Conservation (phyloP, 2,797 vertebrate genomes). For the Meda fulgida region DNA sequence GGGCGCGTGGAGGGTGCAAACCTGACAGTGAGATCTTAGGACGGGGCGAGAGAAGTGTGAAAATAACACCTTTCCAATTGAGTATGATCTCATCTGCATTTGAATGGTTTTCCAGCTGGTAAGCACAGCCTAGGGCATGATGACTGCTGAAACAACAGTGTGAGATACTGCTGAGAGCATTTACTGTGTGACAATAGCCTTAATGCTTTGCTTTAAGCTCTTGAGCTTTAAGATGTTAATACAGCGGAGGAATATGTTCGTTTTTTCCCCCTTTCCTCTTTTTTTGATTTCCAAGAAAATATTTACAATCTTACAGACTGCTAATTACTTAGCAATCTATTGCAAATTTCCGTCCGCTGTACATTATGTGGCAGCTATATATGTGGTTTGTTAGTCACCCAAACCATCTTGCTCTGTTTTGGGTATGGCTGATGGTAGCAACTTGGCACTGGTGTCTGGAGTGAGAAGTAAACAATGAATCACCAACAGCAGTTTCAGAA, state of each 20-base stretch:
- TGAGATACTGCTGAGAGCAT: conserved; percentile 44
- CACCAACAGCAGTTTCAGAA: conserved; percentile 46
- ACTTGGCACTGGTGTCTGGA: conserved; percentile 18
- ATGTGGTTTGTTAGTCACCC: conserved; percentile 52
- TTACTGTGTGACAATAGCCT: conserved; percentile 51
- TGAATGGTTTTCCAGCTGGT: conserved; percentile 53
- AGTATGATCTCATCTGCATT: conserved; percentile 50
- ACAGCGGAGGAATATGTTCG: conserved; percentile 19
- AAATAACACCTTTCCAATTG: conserved; percentile 51
- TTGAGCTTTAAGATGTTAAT: conserved; percentile 41
- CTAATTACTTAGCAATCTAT: conserved; percentile 42
- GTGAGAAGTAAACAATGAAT: conserved; percentile 55
- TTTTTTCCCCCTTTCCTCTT: background rate
- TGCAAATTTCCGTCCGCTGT: conserved; percentile 27
- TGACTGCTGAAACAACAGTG: conserved; percentile 45
- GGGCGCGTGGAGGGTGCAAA: conserved; percentile 15
- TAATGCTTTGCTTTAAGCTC: conserved; percentile 44
- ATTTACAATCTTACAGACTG: conserved; percentile 19
- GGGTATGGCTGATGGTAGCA: conserved; percentile 42
- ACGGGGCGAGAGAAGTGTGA: conserved; percentile 39
- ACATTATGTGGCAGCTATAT: conserved; percentile 12
- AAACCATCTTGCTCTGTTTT: conserved; percentile 41
- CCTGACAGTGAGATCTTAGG: conserved; percentile 36
- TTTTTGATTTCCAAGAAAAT: conserved; percentile 19
- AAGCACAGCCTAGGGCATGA: conserved; percentile 41